phyloP scores from a whole-genome alignment of 2,113 vertebrate genomes.

The Protobothrops mucrosquamatus region DNA sequence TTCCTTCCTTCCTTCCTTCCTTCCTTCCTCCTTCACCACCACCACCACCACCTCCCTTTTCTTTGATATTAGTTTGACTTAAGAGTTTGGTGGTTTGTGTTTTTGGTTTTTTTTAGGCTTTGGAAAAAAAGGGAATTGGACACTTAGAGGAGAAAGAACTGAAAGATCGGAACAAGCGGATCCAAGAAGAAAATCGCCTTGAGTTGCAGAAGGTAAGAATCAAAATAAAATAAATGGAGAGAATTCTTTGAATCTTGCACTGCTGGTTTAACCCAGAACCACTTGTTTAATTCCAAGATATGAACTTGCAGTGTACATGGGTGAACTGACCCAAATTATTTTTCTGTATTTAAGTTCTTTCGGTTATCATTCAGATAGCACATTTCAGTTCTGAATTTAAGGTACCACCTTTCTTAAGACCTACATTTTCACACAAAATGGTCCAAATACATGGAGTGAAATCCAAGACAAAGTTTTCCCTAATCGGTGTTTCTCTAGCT shows the following conservation, averaged over 20 bases:
- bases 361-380: background rate
- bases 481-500: background rate
- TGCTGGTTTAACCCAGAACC: background rate
- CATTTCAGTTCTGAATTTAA: background rate
- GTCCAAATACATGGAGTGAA: background rate
- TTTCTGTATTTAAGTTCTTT: background rate
- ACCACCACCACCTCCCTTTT: too few species aligned
- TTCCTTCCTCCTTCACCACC: too few species aligned
- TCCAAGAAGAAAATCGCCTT: conserved; percentile 94
- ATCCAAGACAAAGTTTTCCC: background rate
- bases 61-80: too few species aligned
- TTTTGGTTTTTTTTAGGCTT: conserved; percentile 69
- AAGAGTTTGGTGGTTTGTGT: background rate
- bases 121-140: conserved; percentile 92
- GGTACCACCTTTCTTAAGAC: background rate
- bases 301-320: background rate
- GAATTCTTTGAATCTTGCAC: background rate
- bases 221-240: background rate
- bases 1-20: too few species aligned
- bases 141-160: conserved; percentile 94
- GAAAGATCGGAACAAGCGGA: conserved; percentile 93
- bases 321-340: background rate
- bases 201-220: conserved; percentile 91
- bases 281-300: accelerated
- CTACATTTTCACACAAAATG: background rate